phyloP scores from a whole-genome alignment of 2,888 invertebrate species.

The Agrilus mali region DNA sequence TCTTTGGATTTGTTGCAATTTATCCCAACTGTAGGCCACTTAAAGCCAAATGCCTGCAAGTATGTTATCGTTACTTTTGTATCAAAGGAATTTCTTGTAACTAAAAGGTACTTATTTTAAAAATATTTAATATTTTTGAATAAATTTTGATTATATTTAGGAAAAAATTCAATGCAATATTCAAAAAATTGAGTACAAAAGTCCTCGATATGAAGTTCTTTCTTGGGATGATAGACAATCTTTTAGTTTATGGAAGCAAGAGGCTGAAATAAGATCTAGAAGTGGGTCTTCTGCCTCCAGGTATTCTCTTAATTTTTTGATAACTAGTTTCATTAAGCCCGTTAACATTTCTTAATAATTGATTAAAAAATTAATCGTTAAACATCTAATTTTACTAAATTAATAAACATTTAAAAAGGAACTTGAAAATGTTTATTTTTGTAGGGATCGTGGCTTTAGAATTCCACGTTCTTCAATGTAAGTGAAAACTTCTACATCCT shows the following conservation, averaged over 20 bases:
- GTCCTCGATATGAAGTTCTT: slow-evolving; percentile 15
- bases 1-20: slow-evolving; percentile 29
- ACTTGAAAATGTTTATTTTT: no score
- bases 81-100: slow-evolving; percentile 28
- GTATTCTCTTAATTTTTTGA: no score
- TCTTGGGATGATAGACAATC: slow-evolving; percentile 36
- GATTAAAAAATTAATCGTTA: no score
- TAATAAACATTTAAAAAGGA: no score
- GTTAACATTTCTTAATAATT: no score
- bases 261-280: neutral
- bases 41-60: slow-evolving; percentile 33
- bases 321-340: no score
- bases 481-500: no score
- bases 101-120: slow-evolving; percentile 21
- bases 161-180: slow-evolving; percentile 17
- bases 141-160: slow-evolving; percentile 15
- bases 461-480: slow-evolving; percentile 2
- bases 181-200: slow-evolving; percentile 21
- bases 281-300: no score
- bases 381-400: no score
- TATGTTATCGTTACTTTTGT: slow-evolving; percentile 40
- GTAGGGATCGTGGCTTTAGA: neutral
- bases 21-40: slow-evolving; percentile 37
- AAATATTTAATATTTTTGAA: no score
- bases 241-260: slow-evolving; percentile 24